Evolutionary conservation across 2,797 vertebrate genomes (phyloP).

Genomic region (Loriculus beryllinus): DNA sequence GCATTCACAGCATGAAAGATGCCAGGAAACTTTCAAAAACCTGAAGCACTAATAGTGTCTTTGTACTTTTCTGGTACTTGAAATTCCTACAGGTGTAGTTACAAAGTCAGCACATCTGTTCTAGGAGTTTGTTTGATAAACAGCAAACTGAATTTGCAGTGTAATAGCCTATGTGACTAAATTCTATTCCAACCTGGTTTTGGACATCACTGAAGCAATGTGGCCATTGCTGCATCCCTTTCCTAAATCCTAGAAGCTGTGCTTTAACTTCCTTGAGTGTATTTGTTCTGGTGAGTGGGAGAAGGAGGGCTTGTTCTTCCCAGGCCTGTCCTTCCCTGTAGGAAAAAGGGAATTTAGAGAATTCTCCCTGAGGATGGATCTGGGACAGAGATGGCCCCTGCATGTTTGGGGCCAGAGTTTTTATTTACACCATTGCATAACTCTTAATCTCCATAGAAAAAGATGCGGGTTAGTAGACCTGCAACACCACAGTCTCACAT

Average conservation of each 20-base stretch:
- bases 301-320: neutral
- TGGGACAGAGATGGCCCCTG: slow-evolving; percentile 1
- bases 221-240: neutral
- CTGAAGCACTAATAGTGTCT: neutral
- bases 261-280: neutral
- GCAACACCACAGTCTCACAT: neutral
- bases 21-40: slow-evolving; percentile 9
- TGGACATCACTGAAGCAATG: neutral
- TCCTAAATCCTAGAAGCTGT: neutral
- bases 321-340: neutral
- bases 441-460: neutral
- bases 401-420: slow-evolving; percentile 37
- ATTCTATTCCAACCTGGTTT: neutral
- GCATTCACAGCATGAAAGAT: neutral
- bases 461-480: slow-evolving; percentile 27
- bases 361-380: slow-evolving; percentile 5
- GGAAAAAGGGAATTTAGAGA: neutral
- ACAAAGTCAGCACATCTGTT: neutral
- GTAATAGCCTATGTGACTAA: neutral
- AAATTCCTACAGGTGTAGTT: slow-evolving; percentile 6
- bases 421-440: slow-evolving; percentile 48
- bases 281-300: neutral
- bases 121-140: neutral
- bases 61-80: neutral
- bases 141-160: neutral